These are phyloP conservation scores for Nymphalis c-album DNA, from an alignment of 2,888 invertebrate genomes.

Conservation along the genomic window DNA sequence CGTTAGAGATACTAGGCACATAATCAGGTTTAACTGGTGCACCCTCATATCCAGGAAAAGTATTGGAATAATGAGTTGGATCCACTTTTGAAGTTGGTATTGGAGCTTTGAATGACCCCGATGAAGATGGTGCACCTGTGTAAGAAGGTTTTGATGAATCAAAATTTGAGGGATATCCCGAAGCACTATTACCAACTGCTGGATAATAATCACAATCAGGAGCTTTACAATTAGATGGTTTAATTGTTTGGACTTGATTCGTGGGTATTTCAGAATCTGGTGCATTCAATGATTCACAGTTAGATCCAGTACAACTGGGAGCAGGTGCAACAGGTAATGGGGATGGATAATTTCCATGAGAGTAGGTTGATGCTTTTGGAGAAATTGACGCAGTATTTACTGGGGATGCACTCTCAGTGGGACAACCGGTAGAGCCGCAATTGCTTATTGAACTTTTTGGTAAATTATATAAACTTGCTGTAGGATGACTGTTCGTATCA, in stretches of 20 bases:
- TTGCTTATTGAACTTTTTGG: slow-evolving; percentile 8
- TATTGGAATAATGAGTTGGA: slow-evolving; percentile 10
- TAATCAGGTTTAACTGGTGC: not conserved
- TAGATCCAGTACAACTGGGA: slow-evolving; percentile 16
- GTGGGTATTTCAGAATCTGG: not conserved
- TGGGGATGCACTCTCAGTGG: not conserved
- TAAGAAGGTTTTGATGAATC: slow-evolving; percentile 11
- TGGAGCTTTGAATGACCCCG: not conserved
- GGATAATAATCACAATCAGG: slow-evolving; percentile 43
- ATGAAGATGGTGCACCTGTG: slow-evolving; percentile 5
- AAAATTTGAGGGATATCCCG: slow-evolving; percentile 9
- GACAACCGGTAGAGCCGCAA: slow-evolving; percentile 7
- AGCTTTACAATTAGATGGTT: slow-evolving; percentile 39
- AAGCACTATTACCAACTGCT: slow-evolving; percentile 4
- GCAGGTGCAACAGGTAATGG: not conserved
- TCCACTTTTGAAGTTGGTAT: slow-evolving; percentile 5
- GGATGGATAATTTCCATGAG: slow-evolving; percentile 30
- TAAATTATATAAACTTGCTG: slow-evolving; percentile 14
- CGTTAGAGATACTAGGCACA: not conserved
- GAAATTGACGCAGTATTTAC: slow-evolving; percentile 6
- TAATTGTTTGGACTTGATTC: not conserved
- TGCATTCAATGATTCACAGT: slow-evolving; percentile 25
- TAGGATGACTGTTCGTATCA: slow-evolving; percentile 21
- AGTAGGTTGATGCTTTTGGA: slow-evolving; percentile 31
- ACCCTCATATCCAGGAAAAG: not conserved